These are phyloP conservation scores for Drepana falcataria DNA, from an alignment of 2,888 invertebrate genomes.

Conservation along the genomic window DNA sequence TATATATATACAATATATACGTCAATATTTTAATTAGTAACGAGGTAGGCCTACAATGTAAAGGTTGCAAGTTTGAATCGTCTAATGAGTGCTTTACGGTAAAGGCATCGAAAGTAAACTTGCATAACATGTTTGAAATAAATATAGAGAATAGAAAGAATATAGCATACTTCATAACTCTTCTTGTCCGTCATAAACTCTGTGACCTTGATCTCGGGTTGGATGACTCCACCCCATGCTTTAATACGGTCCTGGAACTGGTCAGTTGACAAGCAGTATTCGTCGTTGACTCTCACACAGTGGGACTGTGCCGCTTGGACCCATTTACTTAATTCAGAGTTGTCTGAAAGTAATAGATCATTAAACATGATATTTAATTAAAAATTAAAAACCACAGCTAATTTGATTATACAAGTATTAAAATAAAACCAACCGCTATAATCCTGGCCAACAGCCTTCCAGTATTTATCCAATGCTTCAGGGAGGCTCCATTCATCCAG, in stretches of 20 bases:
- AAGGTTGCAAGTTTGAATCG: too few species aligned
- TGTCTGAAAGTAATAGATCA: conserved; percentile 21
- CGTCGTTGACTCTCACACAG: conserved; percentile 44
- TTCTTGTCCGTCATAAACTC: conserved; percentile 90
- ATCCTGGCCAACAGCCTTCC: conserved; percentile 36
- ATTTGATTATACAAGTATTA: too few species aligned
- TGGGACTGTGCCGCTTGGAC: conserved; percentile 38
- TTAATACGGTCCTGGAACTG: conserved; percentile 54
- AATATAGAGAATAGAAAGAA: too few species aligned
- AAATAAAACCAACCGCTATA: conserved; percentile 3
- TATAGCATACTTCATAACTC: conserved; percentile 82
- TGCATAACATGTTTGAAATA: too few species aligned
- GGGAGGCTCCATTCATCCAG: conserved; percentile 60
- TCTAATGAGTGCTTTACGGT: too few species aligned
- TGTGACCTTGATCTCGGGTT: conserved; percentile 66
- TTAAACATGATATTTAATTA: not conserved
- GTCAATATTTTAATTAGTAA: too few species aligned
- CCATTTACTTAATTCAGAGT: conserved; percentile 43
- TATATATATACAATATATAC: too few species aligned
- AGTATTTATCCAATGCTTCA: conserved; percentile 70
- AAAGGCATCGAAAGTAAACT: too few species aligned
- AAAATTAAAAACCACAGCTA: too few species aligned
- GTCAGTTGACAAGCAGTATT: conserved; percentile 60
- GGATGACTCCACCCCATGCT: conserved; percentile 45
- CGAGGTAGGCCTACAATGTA: too few species aligned